Conservation (phyloP, 2,888 invertebrate genomes). For the Julus scanicus region DNA sequence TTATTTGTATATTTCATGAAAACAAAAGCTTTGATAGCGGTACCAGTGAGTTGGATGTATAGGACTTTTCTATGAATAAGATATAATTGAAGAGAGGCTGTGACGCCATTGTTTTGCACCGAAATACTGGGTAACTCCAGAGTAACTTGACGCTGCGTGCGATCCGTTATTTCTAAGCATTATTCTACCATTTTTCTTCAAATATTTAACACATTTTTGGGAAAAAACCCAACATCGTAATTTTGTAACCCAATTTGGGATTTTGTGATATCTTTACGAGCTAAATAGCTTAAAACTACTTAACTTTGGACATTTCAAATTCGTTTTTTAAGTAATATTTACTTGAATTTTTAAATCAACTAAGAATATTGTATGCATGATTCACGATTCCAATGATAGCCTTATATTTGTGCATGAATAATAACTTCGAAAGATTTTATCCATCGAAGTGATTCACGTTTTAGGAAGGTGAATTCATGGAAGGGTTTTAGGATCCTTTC, state of each 20-base stretch:
- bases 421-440: background rate
- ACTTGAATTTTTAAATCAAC: background rate
- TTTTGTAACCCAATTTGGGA: background rate
- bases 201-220: background rate
- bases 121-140: background rate
- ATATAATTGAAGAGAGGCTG: background rate
- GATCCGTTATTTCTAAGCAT: background rate
- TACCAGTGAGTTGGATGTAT: conserved; percentile 29
- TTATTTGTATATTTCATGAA: conserved; percentile 48
- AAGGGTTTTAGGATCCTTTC: background rate
- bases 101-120: conserved; percentile 20
- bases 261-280: background rate
- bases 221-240: background rate
- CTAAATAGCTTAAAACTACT: background rate
- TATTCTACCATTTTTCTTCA: background rate
- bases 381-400: background rate
- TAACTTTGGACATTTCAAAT: background rate
- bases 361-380: background rate
- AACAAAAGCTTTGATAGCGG: conserved; percentile 26
- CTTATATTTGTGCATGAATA: background rate
- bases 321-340: background rate
- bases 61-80: conserved; percentile 23
- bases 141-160: conserved; percentile 4
- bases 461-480: background rate
- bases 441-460: background rate